These are phyloP conservation scores for Caenorhabditis drosophilae DNA, from an alignment of 2,888 invertebrate species.

Conservation along the genomic window DNA sequence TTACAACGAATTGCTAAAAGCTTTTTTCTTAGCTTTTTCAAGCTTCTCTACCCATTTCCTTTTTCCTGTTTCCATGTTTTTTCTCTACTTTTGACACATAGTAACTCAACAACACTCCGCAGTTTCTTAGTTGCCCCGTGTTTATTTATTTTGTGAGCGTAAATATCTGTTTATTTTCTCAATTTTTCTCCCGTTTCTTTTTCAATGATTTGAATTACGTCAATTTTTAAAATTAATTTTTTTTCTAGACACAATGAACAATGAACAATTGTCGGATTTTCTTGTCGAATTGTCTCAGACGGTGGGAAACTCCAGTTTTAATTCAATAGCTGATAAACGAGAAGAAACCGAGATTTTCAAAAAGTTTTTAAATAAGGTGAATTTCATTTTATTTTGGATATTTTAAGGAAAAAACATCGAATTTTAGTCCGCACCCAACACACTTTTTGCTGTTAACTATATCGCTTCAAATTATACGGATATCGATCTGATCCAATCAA, in stretches of 20 bases:
- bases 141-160: too few species aligned
- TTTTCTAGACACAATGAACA: slow-evolving; percentile 43
- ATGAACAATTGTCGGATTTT: slow-evolving; percentile 56
- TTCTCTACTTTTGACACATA: too few species aligned
- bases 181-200: too few species aligned
- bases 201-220: too few species aligned
- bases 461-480: slow-evolving; percentile 63
- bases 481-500: slow-evolving; percentile 58
- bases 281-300: slow-evolving; percentile 38
- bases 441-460: slow-evolving; percentile 54
- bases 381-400: slow-evolving; percentile 2
- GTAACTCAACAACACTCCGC: too few species aligned
- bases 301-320: not conserved
- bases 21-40: too few species aligned
- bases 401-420: not conserved
- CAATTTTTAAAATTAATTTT: too few species aligned
- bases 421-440: slow-evolving; percentile 31
- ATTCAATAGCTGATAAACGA: not conserved
- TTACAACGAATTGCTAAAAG: too few species aligned
- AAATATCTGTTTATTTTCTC: too few species aligned
- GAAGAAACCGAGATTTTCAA: slow-evolving; percentile 14
- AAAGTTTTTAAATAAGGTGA: slow-evolving; percentile 32
- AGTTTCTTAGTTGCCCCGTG: too few species aligned
- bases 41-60: too few species aligned
- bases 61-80: too few species aligned